Base-by-base conservation (phyloP, 2,888 invertebrate genomes). In the Drosophila atripex region DNA sequence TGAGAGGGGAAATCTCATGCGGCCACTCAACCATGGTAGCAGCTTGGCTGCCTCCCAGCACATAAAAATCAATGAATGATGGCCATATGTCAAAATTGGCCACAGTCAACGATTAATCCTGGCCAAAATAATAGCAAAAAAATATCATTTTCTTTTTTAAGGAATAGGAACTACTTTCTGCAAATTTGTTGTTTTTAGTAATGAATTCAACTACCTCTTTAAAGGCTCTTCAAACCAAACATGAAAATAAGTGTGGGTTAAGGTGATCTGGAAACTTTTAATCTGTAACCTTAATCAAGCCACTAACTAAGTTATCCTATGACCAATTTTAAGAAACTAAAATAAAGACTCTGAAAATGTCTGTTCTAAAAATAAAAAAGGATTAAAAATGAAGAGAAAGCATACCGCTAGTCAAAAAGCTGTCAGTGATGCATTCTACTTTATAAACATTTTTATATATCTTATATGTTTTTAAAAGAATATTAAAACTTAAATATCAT, bases 41-140 rank as follows among this genome's bases (percentile, higher is more conserved):
- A 45, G 53, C 53, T 63, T 63, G 63, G 61, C 35, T 53, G n/a
- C 23, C 57, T 54, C 45, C 50, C 52, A 46, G 32, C 49, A 28
- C 54, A 46, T 49, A 73, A 54, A 71, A 75, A 54, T 61, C 43
- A 63, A 75, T 87, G 77, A 80, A 72, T 71, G 78, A 84, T 76
- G 68, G 85, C 71, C 83, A 80, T 74, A 84, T 88, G 88, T 79
- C 83, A 71, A 72, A 77, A 73, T 66, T 73, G 74, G 71, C 56
- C 68, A 66, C 54, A 63, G 57, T 52, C 50, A 63, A 75, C 76
- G 53, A 83, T 88, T 83, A 88, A 84, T 86, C 52, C 54, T 60
- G 52, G 23, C 12, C 41, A 7, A 53, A 41, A 60, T 50, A 51
- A 53, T 41, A 45, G 25, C 21, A 11, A 35, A 18, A 39, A 65